phyloP scores from a whole-genome alignment of 2,888 invertebrate species.

The Ophonus ardosiacus region DNA sequence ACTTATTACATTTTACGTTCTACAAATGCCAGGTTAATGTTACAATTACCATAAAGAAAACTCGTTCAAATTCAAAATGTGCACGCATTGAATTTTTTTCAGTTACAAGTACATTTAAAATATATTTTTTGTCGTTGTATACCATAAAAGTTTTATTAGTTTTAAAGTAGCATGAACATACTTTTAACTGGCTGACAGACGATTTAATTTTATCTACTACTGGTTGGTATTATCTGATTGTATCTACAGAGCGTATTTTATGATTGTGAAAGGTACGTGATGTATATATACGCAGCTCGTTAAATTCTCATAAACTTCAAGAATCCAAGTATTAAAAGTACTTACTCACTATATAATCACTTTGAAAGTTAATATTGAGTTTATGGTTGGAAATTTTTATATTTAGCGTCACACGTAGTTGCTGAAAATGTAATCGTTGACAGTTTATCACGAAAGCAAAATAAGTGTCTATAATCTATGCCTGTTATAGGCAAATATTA shows the following conservation, averaged over 20 bases:
- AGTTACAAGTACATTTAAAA: slow-evolving; percentile 17
- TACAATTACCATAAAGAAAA: not conserved
- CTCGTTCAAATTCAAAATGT: not conserved
- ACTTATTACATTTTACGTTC: not conserved
- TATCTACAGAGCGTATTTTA: slow-evolving; percentile 33
- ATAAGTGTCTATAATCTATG: too few relatives aligned
- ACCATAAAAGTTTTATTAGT: slow-evolving; percentile 33
- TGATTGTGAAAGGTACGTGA: slow-evolving; percentile 36
- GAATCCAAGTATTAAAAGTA: slow-evolving; percentile 26
- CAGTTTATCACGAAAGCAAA: not conserved
- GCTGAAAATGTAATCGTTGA: not conserved
- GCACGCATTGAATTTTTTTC: slow-evolving; percentile 5
- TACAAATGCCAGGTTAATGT: not conserved
- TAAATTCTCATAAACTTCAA: slow-evolving; percentile 20
- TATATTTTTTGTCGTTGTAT: slow-evolving; percentile 2
- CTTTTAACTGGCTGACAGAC: slow-evolving; percentile 15
- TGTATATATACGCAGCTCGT: slow-evolving; percentile 39
- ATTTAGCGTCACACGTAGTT: not conserved
- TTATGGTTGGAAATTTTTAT: slow-evolving; percentile 7
- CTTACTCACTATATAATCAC: slow-evolving; percentile 23
- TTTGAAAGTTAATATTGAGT: slow-evolving; percentile 2
- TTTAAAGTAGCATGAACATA: slow-evolving; percentile 20
- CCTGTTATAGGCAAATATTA: too few relatives aligned
- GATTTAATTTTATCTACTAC: slow-evolving; percentile 18
- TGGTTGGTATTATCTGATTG: slow-evolving; percentile 32